These are phyloP conservation scores for Phanerotoma sp. DNA, from an alignment of 2,888 invertebrate species.

Conservation along the genomic window DNA sequence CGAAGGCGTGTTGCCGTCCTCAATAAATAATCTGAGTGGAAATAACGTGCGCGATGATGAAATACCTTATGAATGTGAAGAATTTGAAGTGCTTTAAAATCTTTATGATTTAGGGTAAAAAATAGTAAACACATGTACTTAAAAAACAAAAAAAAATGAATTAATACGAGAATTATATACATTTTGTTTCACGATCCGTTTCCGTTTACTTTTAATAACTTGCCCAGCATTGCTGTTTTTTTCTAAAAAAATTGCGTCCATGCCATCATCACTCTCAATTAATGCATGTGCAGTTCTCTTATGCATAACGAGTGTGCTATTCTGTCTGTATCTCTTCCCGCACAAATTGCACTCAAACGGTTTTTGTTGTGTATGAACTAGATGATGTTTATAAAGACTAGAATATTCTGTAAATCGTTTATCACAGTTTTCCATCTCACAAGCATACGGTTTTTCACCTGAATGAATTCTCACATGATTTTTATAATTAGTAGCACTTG, in stretches of 20 bases:
- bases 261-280: constrained; percentile 55
- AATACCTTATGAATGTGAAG: constrained; percentile 49
- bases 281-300: constrained; percentile 63
- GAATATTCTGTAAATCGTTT: constrained; percentile 72
- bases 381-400: constrained; percentile 68
- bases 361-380: constrained; percentile 63
- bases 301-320: constrained; percentile 65
- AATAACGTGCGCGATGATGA: constrained; percentile 39
- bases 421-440: constrained; percentile 64
- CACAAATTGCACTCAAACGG: constrained; percentile 65
- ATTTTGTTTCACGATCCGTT: constrained; percentile 27
- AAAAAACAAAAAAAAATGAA: too few relatives aligned
- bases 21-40: constrained; percentile 30
- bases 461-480: constrained; percentile 71
- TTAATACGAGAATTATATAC: too few relatives aligned
- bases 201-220: constrained; percentile 2
- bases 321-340: constrained; percentile 64
- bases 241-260: constrained; percentile 39
- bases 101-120: constrained; percentile 4
- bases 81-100: constrained; percentile 48
- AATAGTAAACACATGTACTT: constrained; percentile 34
- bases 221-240: constrained; percentile 10
- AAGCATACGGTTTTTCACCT: constrained; percentile 69
- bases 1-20: constrained; percentile 39
- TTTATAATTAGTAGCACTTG: constrained; percentile 69